These are phyloP conservation scores for Onthophagus taurus DNA, from an alignment of 1,140 invertebrate genomes.

Conservation along the genomic window DNA sequence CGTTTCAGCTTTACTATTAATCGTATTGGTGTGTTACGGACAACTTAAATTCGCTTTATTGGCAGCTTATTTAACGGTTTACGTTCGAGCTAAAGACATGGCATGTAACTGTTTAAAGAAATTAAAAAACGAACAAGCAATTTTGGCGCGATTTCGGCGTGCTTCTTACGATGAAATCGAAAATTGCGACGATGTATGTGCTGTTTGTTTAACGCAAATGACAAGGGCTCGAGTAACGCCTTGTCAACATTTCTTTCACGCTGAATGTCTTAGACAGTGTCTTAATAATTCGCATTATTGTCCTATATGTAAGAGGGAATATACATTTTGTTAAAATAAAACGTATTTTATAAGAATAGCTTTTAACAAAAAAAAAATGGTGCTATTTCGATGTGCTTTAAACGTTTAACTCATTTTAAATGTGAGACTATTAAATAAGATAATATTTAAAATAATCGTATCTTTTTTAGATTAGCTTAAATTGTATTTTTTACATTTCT, in stretches of 20 bases:
- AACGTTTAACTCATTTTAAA: too few relatives aligned
- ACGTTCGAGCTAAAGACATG: conserved; percentile 53
- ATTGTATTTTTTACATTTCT: too few relatives aligned
- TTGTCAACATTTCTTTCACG: conserved; percentile 68
- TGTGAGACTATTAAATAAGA: too few relatives aligned
- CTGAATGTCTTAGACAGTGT: conserved; percentile 60
- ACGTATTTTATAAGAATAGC: not conserved
- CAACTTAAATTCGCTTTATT: conserved; percentile 48
- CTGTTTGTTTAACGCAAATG: conserved; percentile 62
- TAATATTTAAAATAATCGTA: too few relatives aligned
- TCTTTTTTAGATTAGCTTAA: too few relatives aligned
- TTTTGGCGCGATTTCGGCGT: conserved; percentile 51
- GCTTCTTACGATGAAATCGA: conserved; percentile 55
- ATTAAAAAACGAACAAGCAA: conserved; percentile 48
- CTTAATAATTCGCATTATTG: conserved; percentile 58
- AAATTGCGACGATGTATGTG: conserved; percentile 63
- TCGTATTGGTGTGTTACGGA: conserved; percentile 45
- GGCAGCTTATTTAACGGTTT: conserved; percentile 57
- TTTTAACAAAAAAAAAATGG: not conserved
- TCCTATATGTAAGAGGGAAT: conserved; percentile 57
- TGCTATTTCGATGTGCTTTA: too few relatives aligned
- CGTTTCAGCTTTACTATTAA: conserved; percentile 44
- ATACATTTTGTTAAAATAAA: conserved; percentile 34
- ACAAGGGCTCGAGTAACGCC: conserved; percentile 58
- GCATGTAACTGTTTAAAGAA: conserved; percentile 43